Evolutionary conservation across 2,888 invertebrate genomes (phyloP).

Genomic region (Oxyteleia sp.): DNA sequence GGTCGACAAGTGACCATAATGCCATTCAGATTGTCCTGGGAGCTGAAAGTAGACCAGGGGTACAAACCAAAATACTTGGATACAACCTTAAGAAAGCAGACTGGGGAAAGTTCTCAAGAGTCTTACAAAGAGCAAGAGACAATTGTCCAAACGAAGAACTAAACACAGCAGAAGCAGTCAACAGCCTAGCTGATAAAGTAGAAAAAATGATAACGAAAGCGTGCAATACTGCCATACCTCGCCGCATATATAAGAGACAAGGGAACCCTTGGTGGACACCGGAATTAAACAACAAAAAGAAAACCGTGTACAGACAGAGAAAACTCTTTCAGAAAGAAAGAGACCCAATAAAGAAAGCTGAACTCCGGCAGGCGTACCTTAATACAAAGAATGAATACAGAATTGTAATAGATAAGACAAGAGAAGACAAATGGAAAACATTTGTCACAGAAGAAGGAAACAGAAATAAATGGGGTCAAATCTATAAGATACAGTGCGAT

Average conservation of each 20-base stretch:
- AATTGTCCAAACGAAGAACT: background rate
- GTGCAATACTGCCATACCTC: conserved; percentile 10
- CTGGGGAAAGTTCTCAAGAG: conserved; percentile 28
- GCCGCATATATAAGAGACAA: background rate
- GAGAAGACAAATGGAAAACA: background rate
- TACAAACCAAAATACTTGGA: conserved; percentile 2
- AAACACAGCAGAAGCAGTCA: background rate
- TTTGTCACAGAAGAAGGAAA: conserved; percentile 32
- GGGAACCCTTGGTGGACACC: conserved; percentile 39
- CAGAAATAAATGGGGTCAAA: conserved; percentile 4
- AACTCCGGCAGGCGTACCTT: background rate
- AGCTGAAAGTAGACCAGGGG: background rate
- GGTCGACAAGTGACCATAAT: conserved; percentile 52
- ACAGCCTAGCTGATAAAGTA: background rate
- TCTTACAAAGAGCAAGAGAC: background rate
- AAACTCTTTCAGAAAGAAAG: conserved; percentile 20
- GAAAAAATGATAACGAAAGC: conserved; percentile 5
- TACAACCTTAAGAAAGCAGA: conserved; percentile 25
- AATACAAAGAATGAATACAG: background rate
- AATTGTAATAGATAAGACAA: background rate
- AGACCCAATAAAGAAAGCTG: background rate
- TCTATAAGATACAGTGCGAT: conserved; percentile 27
- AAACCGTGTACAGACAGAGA: conserved; percentile 15
- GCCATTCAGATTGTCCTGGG: too few species aligned
- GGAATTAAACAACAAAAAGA: conserved; percentile 1